Conservation (phyloP, 2,113 vertebrate species). For the Oceanodroma tethys region DNA sequence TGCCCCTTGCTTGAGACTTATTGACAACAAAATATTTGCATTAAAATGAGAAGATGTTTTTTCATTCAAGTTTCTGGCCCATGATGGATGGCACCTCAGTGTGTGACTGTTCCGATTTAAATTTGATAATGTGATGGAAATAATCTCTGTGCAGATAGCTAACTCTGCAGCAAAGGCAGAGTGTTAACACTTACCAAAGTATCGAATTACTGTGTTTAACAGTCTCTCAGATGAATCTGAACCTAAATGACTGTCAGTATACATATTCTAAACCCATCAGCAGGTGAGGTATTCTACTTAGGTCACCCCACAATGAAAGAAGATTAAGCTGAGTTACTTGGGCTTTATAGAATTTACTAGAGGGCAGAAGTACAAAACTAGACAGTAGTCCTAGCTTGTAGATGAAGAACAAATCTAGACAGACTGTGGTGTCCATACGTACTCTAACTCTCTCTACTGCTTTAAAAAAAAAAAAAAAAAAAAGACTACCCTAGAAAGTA, state of each 20-base stretch:
- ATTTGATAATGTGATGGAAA: background rate
- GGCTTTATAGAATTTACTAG: background rate
- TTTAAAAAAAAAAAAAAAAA: background rate
- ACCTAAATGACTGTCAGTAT: background rate
- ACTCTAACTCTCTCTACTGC: background rate
- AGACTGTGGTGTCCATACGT: background rate
- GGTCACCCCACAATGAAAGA: background rate
- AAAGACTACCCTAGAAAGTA: background rate
- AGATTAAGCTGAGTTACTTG: background rate
- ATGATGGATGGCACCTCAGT: background rate
- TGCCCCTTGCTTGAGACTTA: background rate
- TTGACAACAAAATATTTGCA: background rate
- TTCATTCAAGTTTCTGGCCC: background rate
- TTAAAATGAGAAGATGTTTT: background rate
- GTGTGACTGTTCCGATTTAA: background rate
- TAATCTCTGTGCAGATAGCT: background rate
- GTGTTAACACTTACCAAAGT: background rate
- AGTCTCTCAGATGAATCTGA: background rate
- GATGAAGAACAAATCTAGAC: background rate
- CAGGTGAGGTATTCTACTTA: background rate
- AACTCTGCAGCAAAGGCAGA: background rate
- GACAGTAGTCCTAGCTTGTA: background rate
- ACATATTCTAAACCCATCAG: background rate
- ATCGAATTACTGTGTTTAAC: background rate
- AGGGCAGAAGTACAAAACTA: background rate